Base-by-base conservation (phyloP, 2,113 vertebrate species). In the Oophaga pumilio region DNA sequence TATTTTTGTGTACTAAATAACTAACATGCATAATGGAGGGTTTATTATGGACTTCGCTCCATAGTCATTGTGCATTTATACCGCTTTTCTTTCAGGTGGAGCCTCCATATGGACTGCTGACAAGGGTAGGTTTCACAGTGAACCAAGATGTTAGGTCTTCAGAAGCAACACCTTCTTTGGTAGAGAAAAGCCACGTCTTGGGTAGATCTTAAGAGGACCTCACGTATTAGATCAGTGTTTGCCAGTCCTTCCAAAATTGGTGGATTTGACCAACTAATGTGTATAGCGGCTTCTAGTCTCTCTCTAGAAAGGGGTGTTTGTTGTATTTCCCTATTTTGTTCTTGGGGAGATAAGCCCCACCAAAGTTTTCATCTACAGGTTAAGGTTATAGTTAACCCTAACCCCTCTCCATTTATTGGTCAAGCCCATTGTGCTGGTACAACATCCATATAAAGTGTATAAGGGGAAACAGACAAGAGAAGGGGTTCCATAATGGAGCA, bases 1-100 rank as follows among this genome's bases (percentile, higher is more conserved):
- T 74, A 43, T 74, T 74, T 74, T 74, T 50, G 33, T 74, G 71
- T 50, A 18, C 71, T 74, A 74, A 74, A 74, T 50, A 74, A 22
- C 71, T 11, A 50, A 74, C 71, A 74, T 74, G 33, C 43, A 74
- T 74, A 74, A 74, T 74, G 71, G 71, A 74, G 20, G 43, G 50
- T 74, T 74, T 49, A 49, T 50, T 50, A 50, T 22, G 33, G 15
- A 74, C 71, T 64, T n/a, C 1, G 6, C 62, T 20, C 71, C 20
- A 50, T 74, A 20, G 33, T 11, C 43, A 4, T 18, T 22, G 71
- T 22, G 69, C 43, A 15, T 14, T 64, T 64, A 64, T 73, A 18
- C 26, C 9, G 69, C 17, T 43, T 73, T 11, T 9, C 24, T 6
- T 20, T 11, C 8, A 22, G 17, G 33, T 22, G 43, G 71, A 11